Conservation (phyloP, 2,113 vertebrate genomes). For the Proterorhinus semilunaris region DNA sequence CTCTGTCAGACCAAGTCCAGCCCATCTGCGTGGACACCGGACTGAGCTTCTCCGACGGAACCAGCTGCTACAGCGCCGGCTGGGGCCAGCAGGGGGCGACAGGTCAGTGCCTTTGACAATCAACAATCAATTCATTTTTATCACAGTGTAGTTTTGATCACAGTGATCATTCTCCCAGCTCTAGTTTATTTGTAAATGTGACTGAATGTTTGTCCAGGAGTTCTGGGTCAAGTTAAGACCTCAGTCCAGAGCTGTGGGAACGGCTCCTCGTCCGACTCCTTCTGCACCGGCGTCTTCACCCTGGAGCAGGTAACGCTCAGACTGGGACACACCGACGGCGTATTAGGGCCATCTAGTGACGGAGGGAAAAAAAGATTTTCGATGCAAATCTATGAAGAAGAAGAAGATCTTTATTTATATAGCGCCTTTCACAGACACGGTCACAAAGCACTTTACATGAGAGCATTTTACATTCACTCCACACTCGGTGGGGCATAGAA, state of each 20-base stretch:
- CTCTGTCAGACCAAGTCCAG: slow-evolving; percentile 66
- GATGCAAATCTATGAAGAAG: no score
- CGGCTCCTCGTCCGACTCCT: neutral
- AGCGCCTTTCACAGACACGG: no score
- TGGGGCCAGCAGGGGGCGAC: slow-evolving; percentile 67
- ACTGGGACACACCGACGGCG: no score
- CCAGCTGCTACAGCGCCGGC: slow-evolving; percentile 76
- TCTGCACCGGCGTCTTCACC: slow-evolving; percentile 43
- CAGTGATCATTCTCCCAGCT: neutral
- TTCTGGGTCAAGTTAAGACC: slow-evolving; percentile 56
- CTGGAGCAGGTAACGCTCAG: neutral
- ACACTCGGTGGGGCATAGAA: no score
- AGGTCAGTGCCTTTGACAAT: slow-evolving; percentile 42
- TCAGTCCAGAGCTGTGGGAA: slow-evolving; percentile 35
- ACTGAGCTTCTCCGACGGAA: slow-evolving; percentile 61
- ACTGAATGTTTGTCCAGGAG: slow-evolving; percentile 17
- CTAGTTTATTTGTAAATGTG: neutral
- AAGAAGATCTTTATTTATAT: no score
- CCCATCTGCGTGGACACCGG: slow-evolving; percentile 80
- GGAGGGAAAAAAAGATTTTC: no score
- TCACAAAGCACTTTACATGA: no score
- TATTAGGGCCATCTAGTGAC: no score
- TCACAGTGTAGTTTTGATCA: no score
- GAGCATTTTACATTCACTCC: no score
- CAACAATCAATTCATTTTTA: no score